These are phyloP conservation scores for Lutjanus erythropterus DNA, from an alignment of 2,113 vertebrate genomes.

Conservation along the genomic window DNA sequence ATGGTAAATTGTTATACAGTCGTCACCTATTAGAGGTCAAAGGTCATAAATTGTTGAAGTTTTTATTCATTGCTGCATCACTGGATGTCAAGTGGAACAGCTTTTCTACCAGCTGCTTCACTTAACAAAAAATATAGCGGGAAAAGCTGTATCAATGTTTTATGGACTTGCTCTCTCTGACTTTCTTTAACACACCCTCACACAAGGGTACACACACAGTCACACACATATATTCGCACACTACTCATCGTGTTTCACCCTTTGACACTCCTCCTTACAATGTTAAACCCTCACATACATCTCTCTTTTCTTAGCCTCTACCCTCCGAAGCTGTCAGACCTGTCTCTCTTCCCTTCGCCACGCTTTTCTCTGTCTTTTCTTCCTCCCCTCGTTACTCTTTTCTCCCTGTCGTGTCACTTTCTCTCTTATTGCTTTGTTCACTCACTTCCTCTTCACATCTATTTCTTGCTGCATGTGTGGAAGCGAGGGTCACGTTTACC, in stretches of 20 bases:
- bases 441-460: conserved; percentile 15
- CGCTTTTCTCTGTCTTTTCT: conserved; percentile 3
- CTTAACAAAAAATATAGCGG: background rate
- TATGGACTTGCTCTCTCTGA: conserved; percentile 34
- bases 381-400: conserved; percentile 8
- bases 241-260: conserved; percentile 35
- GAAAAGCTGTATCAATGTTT: conserved; percentile 45
- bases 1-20: background rate
- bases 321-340: conserved; percentile 40
- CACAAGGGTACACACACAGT: conserved; percentile 12
- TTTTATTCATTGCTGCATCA: background rate
- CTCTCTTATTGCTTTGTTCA: background rate
- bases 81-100: conserved; percentile 12
- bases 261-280: conserved; percentile 33
- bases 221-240: background rate
- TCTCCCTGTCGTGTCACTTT: conserved; percentile 20
- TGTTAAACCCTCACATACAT: conserved; percentile 50
- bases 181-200: background rate
- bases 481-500: conserved; percentile 5
- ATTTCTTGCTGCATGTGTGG: background rate
- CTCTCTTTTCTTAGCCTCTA: conserved; percentile 27
- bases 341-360: conserved; percentile 13
- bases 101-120: conserved; percentile 21
- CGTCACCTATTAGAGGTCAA: background rate
- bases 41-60: background rate